These are phyloP conservation scores for Mirza zaza DNA, from an alignment of 2,113 vertebrate species.

Conservation along the genomic window DNA sequence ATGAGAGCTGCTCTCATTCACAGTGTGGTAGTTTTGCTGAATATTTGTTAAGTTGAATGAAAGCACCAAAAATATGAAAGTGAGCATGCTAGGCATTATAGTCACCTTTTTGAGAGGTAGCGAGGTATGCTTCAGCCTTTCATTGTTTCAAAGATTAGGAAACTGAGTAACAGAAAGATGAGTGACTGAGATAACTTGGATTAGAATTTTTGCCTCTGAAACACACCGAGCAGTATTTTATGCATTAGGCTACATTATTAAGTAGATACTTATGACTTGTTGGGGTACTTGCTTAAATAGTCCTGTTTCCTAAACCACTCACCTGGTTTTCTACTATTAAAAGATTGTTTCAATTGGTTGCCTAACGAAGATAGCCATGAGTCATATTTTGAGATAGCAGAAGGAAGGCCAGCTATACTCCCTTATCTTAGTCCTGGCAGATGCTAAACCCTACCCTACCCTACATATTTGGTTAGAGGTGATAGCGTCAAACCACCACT, in stretches of 20 bases:
- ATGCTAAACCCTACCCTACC: background rate
- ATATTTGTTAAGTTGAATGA: background rate
- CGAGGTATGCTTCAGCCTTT: background rate
- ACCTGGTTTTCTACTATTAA: conserved; percentile 3
- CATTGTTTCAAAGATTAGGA: conserved; percentile 5
- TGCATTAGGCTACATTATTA: background rate
- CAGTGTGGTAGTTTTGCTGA: background rate
- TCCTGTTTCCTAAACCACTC: conserved; percentile 12
- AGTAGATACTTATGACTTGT: background rate
- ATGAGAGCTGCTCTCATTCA: background rate
- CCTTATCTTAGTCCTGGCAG: conserved; percentile 63
- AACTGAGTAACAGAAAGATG: background rate
- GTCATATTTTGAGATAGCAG: background rate
- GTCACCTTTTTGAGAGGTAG: conserved; percentile 17
- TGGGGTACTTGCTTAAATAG: background rate
- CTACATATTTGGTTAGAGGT: background rate
- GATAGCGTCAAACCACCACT: background rate
- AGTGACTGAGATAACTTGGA: background rate
- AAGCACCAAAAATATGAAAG: background rate
- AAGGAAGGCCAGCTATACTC: background rate
- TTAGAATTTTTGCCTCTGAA: conserved; percentile 29
- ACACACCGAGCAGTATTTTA: background rate
- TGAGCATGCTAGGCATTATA: background rate
- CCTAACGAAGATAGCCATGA: background rate
- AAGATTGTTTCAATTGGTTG: conserved; percentile 33